A percentile compares a stretch with the other conserved stretches of the same genome.
These are phyloP conservation scores for Polylopha cassiicola DNA, from an alignment of 2,888 invertebrate genomes.

Conservation along the genomic window DNA sequence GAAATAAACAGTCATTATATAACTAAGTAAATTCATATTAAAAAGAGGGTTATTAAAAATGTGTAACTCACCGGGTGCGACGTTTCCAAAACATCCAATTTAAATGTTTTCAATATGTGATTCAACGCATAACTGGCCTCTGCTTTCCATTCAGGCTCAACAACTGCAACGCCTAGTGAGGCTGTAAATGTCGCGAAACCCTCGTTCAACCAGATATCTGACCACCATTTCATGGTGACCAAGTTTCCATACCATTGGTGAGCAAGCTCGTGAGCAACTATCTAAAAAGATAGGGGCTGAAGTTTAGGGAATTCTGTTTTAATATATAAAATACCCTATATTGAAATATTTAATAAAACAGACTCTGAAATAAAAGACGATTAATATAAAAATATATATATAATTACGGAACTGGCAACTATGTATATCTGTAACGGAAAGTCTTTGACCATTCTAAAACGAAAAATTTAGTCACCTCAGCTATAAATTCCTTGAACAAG, in stretches of 20 bases:
- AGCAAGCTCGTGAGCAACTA: slow-evolving; percentile 85
- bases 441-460: not conserved
- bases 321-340: too few relatives aligned
- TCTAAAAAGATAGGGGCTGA: slow-evolving; percentile 40
- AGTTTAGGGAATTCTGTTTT: not conserved
- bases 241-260: slow-evolving; percentile 90
- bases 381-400: too few relatives aligned
- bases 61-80: slow-evolving; percentile 83
- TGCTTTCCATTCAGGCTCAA: slow-evolving; percentile 82
- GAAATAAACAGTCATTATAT: too few relatives aligned
- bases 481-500: slow-evolving; percentile 79
- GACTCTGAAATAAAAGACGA: too few relatives aligned
- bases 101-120: slow-evolving; percentile 79
- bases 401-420: too few relatives aligned
- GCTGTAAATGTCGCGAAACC: slow-evolving; percentile 85
- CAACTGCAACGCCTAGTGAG: slow-evolving; percentile 74
- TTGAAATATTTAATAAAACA: too few relatives aligned
- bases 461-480: slow-evolving; percentile 65
- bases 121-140: slow-evolving; percentile 75
- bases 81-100: slow-evolving; percentile 83
- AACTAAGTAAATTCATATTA: not conserved
- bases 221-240: slow-evolving; percentile 91
- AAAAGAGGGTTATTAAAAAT: not conserved
- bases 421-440: not conserved
- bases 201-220: slow-evolving; percentile 87